Conservation (phyloP, 1,140 invertebrate genomes). For the Diorhabda carinulata region DNA sequence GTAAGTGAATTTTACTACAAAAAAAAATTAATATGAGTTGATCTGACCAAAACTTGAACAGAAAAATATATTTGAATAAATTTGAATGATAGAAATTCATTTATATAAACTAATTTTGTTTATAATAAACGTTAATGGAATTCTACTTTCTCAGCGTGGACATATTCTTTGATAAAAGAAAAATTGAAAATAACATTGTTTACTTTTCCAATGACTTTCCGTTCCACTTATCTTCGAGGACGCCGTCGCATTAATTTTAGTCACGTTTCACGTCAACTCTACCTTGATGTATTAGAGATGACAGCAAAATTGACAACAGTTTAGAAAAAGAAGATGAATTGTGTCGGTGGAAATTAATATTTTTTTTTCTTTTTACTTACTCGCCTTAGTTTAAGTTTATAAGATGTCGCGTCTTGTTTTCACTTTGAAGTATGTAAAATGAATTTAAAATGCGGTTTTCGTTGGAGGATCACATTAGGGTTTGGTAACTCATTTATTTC, state of each 20-base stretch:
- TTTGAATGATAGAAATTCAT: too few relatives aligned
- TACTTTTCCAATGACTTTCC: conserved; percentile 37
- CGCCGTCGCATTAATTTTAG: conserved; percentile 42
- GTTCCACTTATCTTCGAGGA: conserved; percentile 29
- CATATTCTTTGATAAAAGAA: conserved; percentile 16
- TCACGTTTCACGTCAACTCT: conserved; percentile 36
- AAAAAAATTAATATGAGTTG: too few relatives aligned
- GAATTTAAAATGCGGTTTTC: conserved; percentile 4
- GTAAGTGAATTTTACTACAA: too few relatives aligned
- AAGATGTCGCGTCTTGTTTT: conserved; percentile 16
- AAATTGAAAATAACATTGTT: conserved; percentile 35
- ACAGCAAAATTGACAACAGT: conserved; percentile 43
- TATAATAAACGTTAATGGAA: too few relatives aligned
- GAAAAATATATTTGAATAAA: too few relatives aligned
- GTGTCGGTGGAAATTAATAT: conserved; percentile 40
- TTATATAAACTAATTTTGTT: too few relatives aligned
- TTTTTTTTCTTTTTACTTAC: conserved; percentile 23
- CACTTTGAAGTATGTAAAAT: conserved; percentile 17
- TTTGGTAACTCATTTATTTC: neutral
- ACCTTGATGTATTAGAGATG: conserved; percentile 46
- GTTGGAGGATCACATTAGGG: neutral
- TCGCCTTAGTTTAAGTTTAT: conserved; percentile 7
- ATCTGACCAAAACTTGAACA: too few relatives aligned
- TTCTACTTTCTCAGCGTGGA: neutral
- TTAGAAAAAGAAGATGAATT: conserved; percentile 43